phyloP scores from a whole-genome alignment of 2,888 invertebrate species.

The Microplitis deprimator region DNA sequence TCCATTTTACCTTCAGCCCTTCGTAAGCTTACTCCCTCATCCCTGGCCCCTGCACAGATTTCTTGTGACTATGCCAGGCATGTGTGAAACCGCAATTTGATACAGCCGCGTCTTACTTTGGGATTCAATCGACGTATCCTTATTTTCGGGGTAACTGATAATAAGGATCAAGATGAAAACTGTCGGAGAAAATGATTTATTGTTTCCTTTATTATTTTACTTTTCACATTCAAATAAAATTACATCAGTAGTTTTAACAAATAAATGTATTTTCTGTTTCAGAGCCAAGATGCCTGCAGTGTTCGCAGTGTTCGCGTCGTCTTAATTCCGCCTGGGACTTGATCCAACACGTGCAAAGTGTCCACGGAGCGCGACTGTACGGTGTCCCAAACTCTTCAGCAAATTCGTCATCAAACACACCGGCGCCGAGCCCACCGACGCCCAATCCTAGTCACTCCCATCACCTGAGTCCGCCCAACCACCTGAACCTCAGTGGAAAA shows the following conservation, averaged over 20 bases:
- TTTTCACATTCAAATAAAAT: too few species aligned
- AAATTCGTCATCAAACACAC: conserved; percentile 69
- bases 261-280: conserved; percentile 71
- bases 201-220: too few species aligned
- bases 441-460: conserved; percentile 69
- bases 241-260: not conserved
- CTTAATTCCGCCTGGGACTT: conserved; percentile 96
- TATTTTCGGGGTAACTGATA: conserved; percentile 50
- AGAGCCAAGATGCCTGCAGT: conserved; percentile 96
- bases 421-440: conserved; percentile 71
- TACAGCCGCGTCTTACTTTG: conserved; percentile 66
- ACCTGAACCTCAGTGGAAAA: conserved; percentile 69
- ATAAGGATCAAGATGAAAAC: conserved; percentile 55
- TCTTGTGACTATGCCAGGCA: conserved; percentile 33
- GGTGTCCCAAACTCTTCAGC: conserved; percentile 73
- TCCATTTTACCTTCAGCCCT: conserved; percentile 9
- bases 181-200: conserved; percentile 59
- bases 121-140: conserved; percentile 63
- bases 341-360: conserved; percentile 94
- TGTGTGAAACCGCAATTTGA: conserved; percentile 62
- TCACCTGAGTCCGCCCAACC: conserved; percentile 69
- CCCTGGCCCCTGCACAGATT: too few species aligned
- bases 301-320: conserved; percentile 93
- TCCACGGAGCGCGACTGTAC: conserved; percentile 95
- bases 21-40: too few species aligned